Evolutionary conservation across 2,888 invertebrate species (phyloP).

Genomic region (Tenodera sinensis): DNA sequence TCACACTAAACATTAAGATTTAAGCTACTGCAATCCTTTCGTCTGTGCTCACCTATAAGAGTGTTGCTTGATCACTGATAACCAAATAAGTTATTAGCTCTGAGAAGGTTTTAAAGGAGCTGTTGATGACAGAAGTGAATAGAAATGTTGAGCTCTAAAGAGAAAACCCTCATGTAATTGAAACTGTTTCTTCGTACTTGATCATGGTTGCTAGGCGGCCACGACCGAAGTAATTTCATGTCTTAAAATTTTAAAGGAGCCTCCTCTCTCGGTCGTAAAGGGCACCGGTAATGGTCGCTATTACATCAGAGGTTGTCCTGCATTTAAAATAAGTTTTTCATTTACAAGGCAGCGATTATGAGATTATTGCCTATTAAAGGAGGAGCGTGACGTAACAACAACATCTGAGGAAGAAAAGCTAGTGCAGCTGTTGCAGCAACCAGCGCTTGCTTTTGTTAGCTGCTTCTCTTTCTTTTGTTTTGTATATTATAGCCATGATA

Average conservation of each 20-base stretch:
- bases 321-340: not conserved
- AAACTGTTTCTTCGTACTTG: not conserved
- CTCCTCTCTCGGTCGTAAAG: not conserved
- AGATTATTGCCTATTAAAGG: not conserved
- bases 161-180: not conserved
- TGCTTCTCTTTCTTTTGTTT: not conserved
- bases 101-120: not conserved
- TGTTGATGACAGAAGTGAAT: not conserved
- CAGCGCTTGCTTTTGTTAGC: not conserved
- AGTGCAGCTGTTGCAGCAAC: not conserved
- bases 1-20: no score
- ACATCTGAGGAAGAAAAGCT: not conserved
- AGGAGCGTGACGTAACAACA: not conserved
- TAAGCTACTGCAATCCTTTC: no score
- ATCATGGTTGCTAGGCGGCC: not conserved
- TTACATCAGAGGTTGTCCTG: not conserved
- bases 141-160: not conserved
- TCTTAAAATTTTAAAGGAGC: not conserved
- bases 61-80: no score
- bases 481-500: not conserved
- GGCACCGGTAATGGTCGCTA: not conserved
- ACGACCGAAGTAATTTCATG: not conserved
- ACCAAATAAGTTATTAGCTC: not conserved
- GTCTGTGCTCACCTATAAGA: no score
- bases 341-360: not conserved